These are phyloP conservation scores for Trichogramma evanescens DNA, from an alignment of 2,888 invertebrate genomes.

Conservation along the genomic window DNA sequence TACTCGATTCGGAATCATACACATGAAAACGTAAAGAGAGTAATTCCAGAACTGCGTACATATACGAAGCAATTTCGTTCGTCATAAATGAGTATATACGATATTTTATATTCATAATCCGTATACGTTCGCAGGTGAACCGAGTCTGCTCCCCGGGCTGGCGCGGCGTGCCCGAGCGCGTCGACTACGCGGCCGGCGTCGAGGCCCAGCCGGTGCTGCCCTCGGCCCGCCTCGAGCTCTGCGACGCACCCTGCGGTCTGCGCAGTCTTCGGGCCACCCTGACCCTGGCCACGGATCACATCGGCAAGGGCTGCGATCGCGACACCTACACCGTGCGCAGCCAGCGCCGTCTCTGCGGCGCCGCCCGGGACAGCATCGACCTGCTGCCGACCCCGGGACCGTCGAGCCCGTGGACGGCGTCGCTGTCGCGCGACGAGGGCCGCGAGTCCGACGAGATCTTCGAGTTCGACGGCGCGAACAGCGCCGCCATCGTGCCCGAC, in stretches of 20 bases:
- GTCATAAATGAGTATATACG: too few species aligned
- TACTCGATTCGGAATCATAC: too few species aligned
- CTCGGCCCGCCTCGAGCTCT: conserved; percentile 62
- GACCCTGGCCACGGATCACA: conserved; percentile 72
- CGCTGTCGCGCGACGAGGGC: conserved; percentile 57
- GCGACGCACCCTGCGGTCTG: conserved; percentile 55
- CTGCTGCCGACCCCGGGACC: conserved; percentile 74
- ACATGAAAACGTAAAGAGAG: too few species aligned
- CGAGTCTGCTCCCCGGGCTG: conserved; percentile 49
- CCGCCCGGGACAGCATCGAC: conserved; percentile 76
- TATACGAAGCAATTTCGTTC: too few species aligned
- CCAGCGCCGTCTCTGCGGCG: conserved; percentile 79
- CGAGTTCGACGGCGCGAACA: conserved; percentile 87
- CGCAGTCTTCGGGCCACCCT: conserved; percentile 57
- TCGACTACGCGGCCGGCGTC: conserved; percentile 75
- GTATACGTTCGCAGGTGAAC: conserved; percentile 49
- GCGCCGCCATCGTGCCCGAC: conserved; percentile 78
- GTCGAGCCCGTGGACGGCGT: conserved; percentile 51
- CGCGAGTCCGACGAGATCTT: conserved; percentile 84
- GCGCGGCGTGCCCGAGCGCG: conserved; percentile 70
- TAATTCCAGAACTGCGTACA: too few species aligned
- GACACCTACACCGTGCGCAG: conserved; percentile 85
- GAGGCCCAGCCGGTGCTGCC: conserved; percentile 77
- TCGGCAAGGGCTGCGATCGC: conserved; percentile 92
- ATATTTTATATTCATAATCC: too few species aligned